Evolutionary conservation across 2,797 vertebrate genomes (phyloP).

Genomic region (Gymnothorax javanicus): DNA sequence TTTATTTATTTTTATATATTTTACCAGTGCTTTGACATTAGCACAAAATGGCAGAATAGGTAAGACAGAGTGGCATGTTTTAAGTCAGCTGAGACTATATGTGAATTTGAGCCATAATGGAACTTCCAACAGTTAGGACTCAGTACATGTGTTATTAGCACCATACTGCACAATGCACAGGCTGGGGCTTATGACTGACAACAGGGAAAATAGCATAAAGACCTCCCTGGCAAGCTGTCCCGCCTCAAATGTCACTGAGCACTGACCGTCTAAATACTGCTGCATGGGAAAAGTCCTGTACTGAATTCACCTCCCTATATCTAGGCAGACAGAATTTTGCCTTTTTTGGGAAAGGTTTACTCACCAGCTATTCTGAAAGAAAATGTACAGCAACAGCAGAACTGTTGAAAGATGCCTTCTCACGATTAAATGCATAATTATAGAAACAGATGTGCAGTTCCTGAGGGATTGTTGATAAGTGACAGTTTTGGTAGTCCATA

Average conservation of each 20-base stretch:
- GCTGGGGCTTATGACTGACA: not conserved
- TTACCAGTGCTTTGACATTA: too few species aligned
- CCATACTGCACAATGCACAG: too few species aligned
- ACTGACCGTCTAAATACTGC: not conserved
- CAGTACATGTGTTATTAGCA: not conserved
- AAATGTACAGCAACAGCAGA: not conserved
- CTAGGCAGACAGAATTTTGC: not conserved
- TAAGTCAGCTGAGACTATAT: not conserved
- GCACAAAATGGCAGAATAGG: too few species aligned
- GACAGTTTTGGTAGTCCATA: not conserved
- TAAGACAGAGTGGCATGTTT: too few species aligned
- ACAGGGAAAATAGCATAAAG: not conserved
- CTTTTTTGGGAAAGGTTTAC: not conserved
- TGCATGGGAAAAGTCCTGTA: too few species aligned
- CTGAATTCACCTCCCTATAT: not conserved
- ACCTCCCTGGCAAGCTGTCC: too few species aligned
- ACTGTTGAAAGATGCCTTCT: not conserved
- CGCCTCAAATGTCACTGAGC: not conserved
- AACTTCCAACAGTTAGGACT: not conserved
- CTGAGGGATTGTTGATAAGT: not conserved
- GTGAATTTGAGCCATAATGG: not conserved
- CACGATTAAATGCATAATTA: not conserved
- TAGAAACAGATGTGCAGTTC: not conserved
- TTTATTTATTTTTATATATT: too few species aligned
- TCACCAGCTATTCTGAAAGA: not conserved